These are phyloP conservation scores for Drosophila aldrichi DNA, from an alignment of 2,888 invertebrate genomes.

Conservation along the genomic window DNA sequence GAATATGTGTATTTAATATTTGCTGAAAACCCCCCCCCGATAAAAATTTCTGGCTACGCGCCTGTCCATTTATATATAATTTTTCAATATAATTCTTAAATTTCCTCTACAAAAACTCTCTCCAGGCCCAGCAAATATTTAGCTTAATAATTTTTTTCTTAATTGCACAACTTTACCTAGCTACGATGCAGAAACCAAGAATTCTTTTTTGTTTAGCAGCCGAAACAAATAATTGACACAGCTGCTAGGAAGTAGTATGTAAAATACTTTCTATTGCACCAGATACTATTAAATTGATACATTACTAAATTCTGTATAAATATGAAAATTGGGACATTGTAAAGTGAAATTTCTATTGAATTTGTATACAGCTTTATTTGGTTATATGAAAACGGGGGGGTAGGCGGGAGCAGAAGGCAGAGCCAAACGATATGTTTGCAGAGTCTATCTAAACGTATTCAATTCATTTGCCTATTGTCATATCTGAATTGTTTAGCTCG, in stretches of 20 bases:
- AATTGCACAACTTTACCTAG: not conserved
- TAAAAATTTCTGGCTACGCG: no score
- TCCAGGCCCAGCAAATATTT: no score
- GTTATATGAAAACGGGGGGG: conserved; percentile 1
- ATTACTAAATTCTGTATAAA: conserved; percentile 10
- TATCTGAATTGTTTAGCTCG: conserved; percentile 67
- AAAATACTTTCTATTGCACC: not conserved
- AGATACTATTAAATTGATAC: not conserved
- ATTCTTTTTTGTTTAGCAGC: not conserved
- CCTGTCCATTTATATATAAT: no score
- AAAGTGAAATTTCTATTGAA: conserved; percentile 39
- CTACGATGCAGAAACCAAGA: no score
- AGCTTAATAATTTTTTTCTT: not conserved
- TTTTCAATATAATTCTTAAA: no score
- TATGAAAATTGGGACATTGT: conserved; percentile 24
- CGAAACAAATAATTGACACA: conserved; percentile 35
- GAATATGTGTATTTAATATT: no score
- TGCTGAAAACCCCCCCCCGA: no score
- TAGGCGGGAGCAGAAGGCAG: not conserved
- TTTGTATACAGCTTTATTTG: conserved; percentile 47
- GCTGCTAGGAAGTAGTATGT: conserved; percentile 32
- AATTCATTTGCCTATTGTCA: conserved; percentile 63
- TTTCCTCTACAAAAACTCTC: not conserved
- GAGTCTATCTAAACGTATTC: conserved; percentile 43
- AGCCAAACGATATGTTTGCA: conserved; percentile 27